Evolutionary conservation across 2,888 invertebrate species (phyloP).

Genomic region (Panopea generosa): DNA sequence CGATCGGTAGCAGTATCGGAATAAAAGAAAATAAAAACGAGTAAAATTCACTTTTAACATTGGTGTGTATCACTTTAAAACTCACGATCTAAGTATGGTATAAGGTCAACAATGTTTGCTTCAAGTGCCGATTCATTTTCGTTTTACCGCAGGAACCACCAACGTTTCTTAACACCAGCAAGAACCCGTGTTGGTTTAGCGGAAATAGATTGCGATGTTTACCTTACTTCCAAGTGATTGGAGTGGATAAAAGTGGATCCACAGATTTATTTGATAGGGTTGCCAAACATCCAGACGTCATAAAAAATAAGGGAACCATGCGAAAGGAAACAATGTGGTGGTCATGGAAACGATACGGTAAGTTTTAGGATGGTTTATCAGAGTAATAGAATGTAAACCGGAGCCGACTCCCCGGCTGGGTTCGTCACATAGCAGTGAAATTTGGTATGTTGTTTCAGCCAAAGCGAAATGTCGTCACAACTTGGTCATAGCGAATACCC

Average conservation of each 20-base stretch:
- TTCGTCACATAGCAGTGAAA: not conserved
- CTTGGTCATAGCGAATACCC: too few species aligned
- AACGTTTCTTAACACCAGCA: slow-evolving; percentile 46
- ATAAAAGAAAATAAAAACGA: too few species aligned
- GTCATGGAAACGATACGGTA: slow-evolving; percentile 76
- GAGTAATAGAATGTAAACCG: not conserved
- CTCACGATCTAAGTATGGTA: too few species aligned
- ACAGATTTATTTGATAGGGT: slow-evolving; percentile 73
- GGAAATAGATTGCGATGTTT: slow-evolving; percentile 62
- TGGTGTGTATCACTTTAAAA: too few species aligned
- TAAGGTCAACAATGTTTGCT: too few species aligned
- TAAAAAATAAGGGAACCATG: slow-evolving; percentile 62
- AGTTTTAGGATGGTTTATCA: too few species aligned
- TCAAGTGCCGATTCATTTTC: too few species aligned
- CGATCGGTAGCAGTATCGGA: too few species aligned
- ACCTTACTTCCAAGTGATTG: slow-evolving; percentile 77
- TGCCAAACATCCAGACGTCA: slow-evolving; percentile 67
- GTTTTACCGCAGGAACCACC: slow-evolving; percentile 53
- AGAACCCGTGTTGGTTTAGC: slow-evolving; percentile 67
- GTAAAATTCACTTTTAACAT: too few species aligned
- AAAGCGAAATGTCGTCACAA: too few species aligned
- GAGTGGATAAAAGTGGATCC: slow-evolving; percentile 76
- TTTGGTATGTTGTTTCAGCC: not conserved
- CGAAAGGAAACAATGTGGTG: slow-evolving; percentile 77
- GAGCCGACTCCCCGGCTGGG: not conserved